These are phyloP conservation scores for Bovichtus diacanthus DNA, from an alignment of 2,797 vertebrate species.

Conservation along the genomic window DNA sequence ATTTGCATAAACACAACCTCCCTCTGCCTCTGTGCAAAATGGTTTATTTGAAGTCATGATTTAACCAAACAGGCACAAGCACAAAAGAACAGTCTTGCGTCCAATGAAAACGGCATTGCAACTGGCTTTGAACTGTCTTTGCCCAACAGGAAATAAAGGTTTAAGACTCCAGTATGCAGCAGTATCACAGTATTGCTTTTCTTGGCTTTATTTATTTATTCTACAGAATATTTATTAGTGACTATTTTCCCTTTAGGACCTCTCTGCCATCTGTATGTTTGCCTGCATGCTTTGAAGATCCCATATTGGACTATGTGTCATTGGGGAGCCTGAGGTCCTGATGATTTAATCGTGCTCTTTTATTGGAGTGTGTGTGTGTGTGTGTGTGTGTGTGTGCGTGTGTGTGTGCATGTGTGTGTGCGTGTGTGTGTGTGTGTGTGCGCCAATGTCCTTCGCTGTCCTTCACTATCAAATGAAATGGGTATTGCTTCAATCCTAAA, in stretches of 20 bases:
- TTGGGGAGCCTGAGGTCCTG: constrained; percentile 19
- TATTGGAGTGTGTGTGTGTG: not conserved
- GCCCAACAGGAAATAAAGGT: not conserved
- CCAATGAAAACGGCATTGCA: not conserved
- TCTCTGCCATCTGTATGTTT: constrained; percentile 40
- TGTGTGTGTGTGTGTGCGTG: not conserved
- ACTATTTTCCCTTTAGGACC: not conserved
- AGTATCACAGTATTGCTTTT: not conserved
- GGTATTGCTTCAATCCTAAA: constrained; percentile 42
- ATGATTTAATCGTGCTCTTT: constrained; percentile 55
- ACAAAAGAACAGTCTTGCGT: not conserved
- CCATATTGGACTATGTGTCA: constrained; percentile 42
- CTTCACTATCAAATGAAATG: constrained; percentile 60
- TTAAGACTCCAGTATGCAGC: not conserved
- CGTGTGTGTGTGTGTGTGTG: not conserved
- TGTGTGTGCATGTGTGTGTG: not conserved
- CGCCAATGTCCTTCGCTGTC: constrained; percentile 27
- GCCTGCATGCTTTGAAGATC: constrained; percentile 31
- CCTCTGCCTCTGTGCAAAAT: constrained; percentile 3
- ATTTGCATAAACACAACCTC: constrained; percentile 46
- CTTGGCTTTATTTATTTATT: constrained; percentile 17
- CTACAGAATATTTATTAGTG: constrained; percentile 22
- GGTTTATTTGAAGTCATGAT: constrained; percentile 2
- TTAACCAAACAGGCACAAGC: constrained; percentile 1
- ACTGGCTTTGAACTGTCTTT: not conserved